A percentile compares a stretch with the other conserved stretches of the same genome.
These are phyloP conservation scores for Notocelia uddmanniana DNA, from an alignment of 2,888 invertebrate species.

Conservation along the genomic window DNA sequence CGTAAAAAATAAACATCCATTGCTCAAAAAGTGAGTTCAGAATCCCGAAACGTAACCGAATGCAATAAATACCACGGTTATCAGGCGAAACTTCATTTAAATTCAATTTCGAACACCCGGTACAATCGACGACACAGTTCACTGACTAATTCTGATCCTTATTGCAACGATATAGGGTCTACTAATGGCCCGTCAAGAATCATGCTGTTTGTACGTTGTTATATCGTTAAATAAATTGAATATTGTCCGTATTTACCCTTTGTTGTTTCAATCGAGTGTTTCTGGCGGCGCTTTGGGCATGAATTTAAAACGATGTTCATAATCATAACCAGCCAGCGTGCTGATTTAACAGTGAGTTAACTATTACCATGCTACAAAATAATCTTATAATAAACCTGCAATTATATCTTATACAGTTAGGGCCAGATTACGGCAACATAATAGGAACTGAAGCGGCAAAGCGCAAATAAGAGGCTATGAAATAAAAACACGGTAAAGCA, in stretches of 20 bases:
- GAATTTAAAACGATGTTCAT: slow-evolving; percentile 26
- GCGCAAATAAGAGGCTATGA: no score
- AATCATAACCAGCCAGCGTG: not conserved
- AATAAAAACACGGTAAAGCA: no score
- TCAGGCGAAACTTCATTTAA: slow-evolving; percentile 45
- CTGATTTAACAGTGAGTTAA: slow-evolving; percentile 9
- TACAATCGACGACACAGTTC: not conserved
- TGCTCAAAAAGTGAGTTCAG: slow-evolving; percentile 20
- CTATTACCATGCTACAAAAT: no score
- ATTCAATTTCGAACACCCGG: slow-evolving; percentile 40
- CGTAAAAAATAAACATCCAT: slow-evolving; percentile 1
- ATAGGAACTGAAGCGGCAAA: no score
- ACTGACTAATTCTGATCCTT: slow-evolving; percentile 1
- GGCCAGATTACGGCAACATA: no score
- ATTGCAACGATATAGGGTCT: not conserved
- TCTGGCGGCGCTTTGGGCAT: slow-evolving; percentile 12
- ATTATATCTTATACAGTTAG: no score
- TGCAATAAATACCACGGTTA: slow-evolving; percentile 42
- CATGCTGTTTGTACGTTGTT: slow-evolving; percentile 32
- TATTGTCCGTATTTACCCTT: slow-evolving; percentile 43
- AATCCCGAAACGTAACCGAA: slow-evolving; percentile 21
- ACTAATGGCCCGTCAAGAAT: not conserved
- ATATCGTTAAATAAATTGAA: slow-evolving; percentile 44
- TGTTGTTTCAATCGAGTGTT: slow-evolving; percentile 37
- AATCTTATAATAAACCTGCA: no score